Evolutionary conservation across 2,797 vertebrate genomes (phyloP), one percentile per base, ranked within the genome.

Genomic region (Hypotaenidia okinawae): DNA sequence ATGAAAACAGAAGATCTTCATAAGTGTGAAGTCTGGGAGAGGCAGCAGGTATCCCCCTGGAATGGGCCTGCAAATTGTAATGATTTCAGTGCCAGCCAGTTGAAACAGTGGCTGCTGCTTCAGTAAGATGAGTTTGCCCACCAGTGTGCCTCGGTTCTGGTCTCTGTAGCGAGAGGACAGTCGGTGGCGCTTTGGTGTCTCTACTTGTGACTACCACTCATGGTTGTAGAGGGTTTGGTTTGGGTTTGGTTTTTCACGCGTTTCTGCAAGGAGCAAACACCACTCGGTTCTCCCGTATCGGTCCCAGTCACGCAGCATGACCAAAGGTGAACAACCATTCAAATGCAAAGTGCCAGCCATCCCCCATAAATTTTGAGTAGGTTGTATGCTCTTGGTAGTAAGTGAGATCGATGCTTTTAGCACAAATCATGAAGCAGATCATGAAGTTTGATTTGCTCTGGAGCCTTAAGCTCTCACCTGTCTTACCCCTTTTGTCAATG

Each of bases 121-220:
- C 49, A 33, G 9, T 54, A 47, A 58, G 64, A 12, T 23, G 27
- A 63, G 77, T 63, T 93, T 92, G 32, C 75, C 59, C 80, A 93
- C 87, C 85, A 47, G 62, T 16, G 91, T 95, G 93, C 95, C 87
- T 96, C 92, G 0, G 51, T 84, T 86, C 66, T 76, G 58, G 32
- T 69, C 76, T 78, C 4, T 28, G 5, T 8, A 78, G 54, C 21
- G n/a, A 87, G 75, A 78, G 62, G 61, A 43, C 62, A 45, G 41
- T 10, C 57, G 41, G 23, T 55, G 70, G 49, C 79, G 84, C 82
- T 86, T 92, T 84, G 82, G 78, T 89, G 84, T 82, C 89, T 92
- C 90, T 85, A 11, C 67, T 54, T 87, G 28, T 85, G 49, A 85
- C 57, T 77, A 84, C 91, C 90, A 41, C 87, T 85, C 77, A 19